Evolutionary conservation across 2,113 vertebrate genomes (phyloP).

Genomic region (Nibea coibor): DNA sequence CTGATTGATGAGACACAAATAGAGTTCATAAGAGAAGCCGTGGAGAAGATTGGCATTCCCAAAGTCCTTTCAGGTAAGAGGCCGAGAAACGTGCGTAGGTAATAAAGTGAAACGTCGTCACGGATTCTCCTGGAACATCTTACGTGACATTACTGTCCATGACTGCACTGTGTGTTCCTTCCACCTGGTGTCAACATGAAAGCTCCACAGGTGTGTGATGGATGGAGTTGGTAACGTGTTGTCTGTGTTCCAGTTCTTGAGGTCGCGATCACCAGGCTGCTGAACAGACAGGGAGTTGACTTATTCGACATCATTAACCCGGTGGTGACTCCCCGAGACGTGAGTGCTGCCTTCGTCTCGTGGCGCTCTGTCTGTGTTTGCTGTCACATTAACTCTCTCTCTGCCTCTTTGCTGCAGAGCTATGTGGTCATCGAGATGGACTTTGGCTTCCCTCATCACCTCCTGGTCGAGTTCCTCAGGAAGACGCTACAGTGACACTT

Average conservation of each 20-base stretch:
- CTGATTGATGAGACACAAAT: constrained; percentile 62
- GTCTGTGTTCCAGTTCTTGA: constrained; percentile 80
- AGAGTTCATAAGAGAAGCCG: constrained; percentile 79
- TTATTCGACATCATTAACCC: constrained; percentile 86
- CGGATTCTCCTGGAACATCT: too few species aligned
- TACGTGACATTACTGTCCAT: too few species aligned
- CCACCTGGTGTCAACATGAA: too few species aligned
- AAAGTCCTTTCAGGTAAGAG: constrained; percentile 86
- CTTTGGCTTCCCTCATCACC: constrained; percentile 88
- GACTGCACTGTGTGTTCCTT: too few species aligned
- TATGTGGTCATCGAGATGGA: constrained; percentile 87
- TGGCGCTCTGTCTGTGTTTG: too few species aligned
- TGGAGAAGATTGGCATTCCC: constrained; percentile 83
- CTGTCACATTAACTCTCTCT: background rate
- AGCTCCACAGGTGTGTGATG: too few species aligned
- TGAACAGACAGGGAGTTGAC: constrained; percentile 86
- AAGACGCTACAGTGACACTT: constrained; percentile 73
- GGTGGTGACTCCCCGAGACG: constrained; percentile 83
- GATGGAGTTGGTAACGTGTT: background rate
- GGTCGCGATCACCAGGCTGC: constrained; percentile 78
- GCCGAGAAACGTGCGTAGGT: background rate
- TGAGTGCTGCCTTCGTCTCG: constrained; percentile 54
- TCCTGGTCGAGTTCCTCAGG: constrained; percentile 87
- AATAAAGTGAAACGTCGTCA: background rate
- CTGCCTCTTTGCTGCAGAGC: constrained; percentile 74